Conservation (phyloP, 2,888 invertebrate species). For the Euphydryas editha region DNA sequence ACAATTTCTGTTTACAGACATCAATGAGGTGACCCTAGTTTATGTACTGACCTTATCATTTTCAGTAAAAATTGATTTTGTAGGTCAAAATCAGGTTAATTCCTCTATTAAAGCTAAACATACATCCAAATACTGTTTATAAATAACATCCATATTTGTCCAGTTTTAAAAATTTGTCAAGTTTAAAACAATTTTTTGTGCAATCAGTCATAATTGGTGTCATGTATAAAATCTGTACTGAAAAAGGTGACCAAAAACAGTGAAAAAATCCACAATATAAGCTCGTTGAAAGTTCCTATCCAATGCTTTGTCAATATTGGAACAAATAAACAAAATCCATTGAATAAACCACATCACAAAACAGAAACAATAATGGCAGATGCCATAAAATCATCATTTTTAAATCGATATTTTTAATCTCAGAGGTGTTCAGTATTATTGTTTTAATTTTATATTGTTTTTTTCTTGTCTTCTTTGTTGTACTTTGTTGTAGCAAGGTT, state of each 20-base stretch:
- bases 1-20: conserved; percentile 65
- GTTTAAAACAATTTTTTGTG: conserved; percentile 54
- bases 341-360: conserved; percentile 32
- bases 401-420: background rate
- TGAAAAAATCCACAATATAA: conserved; percentile 56
- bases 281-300: conserved; percentile 47
- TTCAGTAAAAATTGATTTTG: conserved; percentile 43
- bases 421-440: background rate
- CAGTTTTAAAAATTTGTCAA: conserved; percentile 47
- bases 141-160: conserved; percentile 48
- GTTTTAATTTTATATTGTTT: background rate
- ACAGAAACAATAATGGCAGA: conserved; percentile 7
- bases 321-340: conserved; percentile 23
- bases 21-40: conserved; percentile 70
- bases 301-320: conserved; percentile 28
- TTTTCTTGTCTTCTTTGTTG: background rate
- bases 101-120: conserved; percentile 54
- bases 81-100: conserved; percentile 47
- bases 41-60: conserved; percentile 77
- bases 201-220: conserved; percentile 69
- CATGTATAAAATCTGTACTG: conserved; percentile 73
- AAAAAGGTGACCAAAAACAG: conserved; percentile 77
- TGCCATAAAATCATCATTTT: background rate
- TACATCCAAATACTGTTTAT: conserved; percentile 51
- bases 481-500: background rate